Percentiles rank a stretch among this genome's conserved stretches.
phyloP scores from a whole-genome alignment of 2,888 invertebrate genomes.

The Oxytorus armatus region DNA sequence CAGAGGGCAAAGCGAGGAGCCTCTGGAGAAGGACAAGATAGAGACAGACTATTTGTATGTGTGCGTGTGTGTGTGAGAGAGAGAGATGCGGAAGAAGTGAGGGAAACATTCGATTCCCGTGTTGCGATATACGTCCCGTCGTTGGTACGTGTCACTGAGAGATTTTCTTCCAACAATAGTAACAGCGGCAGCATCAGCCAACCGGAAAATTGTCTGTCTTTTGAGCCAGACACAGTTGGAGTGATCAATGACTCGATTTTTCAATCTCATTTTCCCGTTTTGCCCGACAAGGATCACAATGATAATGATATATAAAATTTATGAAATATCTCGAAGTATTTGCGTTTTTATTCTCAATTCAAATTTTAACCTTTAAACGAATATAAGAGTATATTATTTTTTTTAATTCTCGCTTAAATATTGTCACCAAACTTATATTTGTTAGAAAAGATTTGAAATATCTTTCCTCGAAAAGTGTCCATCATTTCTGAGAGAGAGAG shows the following conservation, averaged over 20 bases:
- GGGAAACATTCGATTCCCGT: constrained; percentile 55
- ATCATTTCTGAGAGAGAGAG: not conserved
- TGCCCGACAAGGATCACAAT: not conserved
- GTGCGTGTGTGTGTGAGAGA: not conserved
- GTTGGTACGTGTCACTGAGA: constrained; percentile 54
- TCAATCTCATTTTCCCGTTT: constrained; percentile 16
- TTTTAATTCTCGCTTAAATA: not conserved
- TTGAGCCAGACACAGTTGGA: constrained; percentile 16
- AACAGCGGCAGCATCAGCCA: constrained; percentile 27
- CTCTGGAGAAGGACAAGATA: constrained; percentile 22
- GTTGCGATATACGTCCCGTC: constrained; percentile 50
- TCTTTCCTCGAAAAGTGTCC: not conserved
- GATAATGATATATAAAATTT: not conserved
- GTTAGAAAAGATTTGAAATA: not conserved
- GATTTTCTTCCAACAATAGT: constrained; percentile 48
- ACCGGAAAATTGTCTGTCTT: constrained; percentile 52
- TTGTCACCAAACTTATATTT: not conserved
- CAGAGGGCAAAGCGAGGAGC: constrained; percentile 47
- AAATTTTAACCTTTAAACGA: not conserved
- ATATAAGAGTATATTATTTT: not conserved
- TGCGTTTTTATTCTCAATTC: not conserved
- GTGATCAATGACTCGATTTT: constrained; percentile 41
- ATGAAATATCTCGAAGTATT: not conserved
- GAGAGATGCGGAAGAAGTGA: constrained; percentile 30
- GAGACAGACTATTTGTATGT: no score